Evolutionary conservation across 2,797 vertebrate genomes (phyloP), one percentile per base, ranked within the genome.

Genomic region (Hyperoplus lanceolatus): DNA sequence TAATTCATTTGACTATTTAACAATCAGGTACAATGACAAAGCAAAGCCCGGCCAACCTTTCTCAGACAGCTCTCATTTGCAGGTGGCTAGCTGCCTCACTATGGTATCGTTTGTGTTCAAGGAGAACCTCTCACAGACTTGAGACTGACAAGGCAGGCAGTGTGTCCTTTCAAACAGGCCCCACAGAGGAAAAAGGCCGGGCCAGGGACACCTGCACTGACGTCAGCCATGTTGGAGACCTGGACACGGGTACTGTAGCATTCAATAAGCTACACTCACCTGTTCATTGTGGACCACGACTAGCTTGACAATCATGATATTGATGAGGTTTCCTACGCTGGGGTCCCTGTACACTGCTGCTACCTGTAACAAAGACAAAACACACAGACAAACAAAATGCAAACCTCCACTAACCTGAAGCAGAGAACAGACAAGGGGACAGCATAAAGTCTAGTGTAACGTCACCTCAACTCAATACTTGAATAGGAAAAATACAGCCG

Each of bases 301-400:
- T 73, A 99, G 94, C 93, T 98, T 99, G 84, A 99, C 97, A 60
- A 99, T 95, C 92, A 98, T 93, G 90, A 99, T 96, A 94, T 97
- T 98, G 93, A 99, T 98, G 85, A 99, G 96, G 92, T 99, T 99
- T 89, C 98, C 98, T 87, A 99, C 97, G 78, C 96, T 98, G 89
- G 98, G 94, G 90, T 99, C 97, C 91, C 95, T 96, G 93, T 99
- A 99, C 83, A 99, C 97, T 9, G 97, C 96, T 87, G 98, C 97
- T 89, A 99, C 98, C 98, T 99, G 94, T 88, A 95, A 90, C 87
- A 76, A 77, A 94, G 83, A 96, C 79, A 86, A 86, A 87, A 89
- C 66, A 89, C 78, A 93, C 79, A 91, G 82, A 92, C 81, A 82
- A 87, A 83, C 2, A 29, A 89, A 88, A 93, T 91, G 92, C 90